Base-by-base conservation (phyloP, 2,797 vertebrate genomes). In the Phoeniculus purpureus region DNA sequence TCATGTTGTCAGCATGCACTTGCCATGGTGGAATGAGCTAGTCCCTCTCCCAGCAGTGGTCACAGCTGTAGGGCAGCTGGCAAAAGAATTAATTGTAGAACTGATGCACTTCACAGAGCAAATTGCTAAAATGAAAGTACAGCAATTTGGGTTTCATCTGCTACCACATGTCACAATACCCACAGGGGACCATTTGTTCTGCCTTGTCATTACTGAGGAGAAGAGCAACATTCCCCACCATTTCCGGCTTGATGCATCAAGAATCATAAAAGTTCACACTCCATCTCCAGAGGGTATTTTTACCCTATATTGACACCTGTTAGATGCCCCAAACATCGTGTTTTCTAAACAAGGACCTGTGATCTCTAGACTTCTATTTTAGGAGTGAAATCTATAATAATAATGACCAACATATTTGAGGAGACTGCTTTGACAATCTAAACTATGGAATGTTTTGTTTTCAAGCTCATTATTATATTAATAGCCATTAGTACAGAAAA, bases 1-100 rank as follows among this genome's bases (percentile, higher is more conserved):
- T 59, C 47, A 15, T 18, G 29, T 11, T 22, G 55, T 55, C 65
- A 22, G 27, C 65, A 56, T 60, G 45, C 2, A 3, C 60, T 50
- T 0, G 4, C 31, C 70, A 8, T 1, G 34, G 22, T 12, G 51
- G 47, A 77, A 85, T 60, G 50, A 34, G 55, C 51, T 68, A 70
- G 66, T 55, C 27, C 37, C 7, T 77, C 65, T 85, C 61, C 79
- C 82, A 78, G 43, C 0, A 1, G 20, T 61, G 66, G 73, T 34
- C 79, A 85, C 87, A 81, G 81, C 82, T 70, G 74, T 52, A 90
- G 45, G 45, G 64, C 71, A 62, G 76, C 26, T 45, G 77, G 59
- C 56, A 81, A 66, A 15, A 50, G 45, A 92, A 87, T 87, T 83
- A 78, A 92, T 92, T 75, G 67, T 29, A 81, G 59, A 90, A 79